Evolutionary conservation across 2,888 invertebrate genomes (phyloP), one percentile per base, ranked within the genome.

Genomic region (Bombyx huttoni): DNA sequence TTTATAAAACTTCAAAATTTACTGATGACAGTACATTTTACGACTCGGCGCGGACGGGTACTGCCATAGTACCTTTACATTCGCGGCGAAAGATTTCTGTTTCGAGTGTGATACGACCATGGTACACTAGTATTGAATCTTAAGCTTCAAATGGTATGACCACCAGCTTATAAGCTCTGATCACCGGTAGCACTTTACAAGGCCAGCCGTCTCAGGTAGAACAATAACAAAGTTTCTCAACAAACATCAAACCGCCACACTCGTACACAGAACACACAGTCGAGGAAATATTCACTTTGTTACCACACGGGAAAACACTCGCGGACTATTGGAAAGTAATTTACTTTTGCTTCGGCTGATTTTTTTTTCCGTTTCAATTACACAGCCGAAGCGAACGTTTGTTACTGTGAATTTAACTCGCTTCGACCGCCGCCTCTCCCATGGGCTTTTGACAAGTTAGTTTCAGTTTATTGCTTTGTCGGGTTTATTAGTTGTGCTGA

Each of bases 311-410:
- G 65, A 65, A 60, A 62, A 58, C 54, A 63, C 55, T 58, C 51
- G 58, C 53, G 51, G 52, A 51, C 58, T 66, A 68, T 67, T 62
- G 66, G 56, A 59, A 62, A 61, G 56, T 62, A 66, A 70, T 68
- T 62, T 61, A 52, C 56, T 67, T 63, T 63, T 55, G 56, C 59
- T 55, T 63, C 58, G 58, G 58, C 56, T 52, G 54, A 24, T 53
- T 60, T 63, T 24, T 59, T 62, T 60, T 56, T 47, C 52, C 52
- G 55, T 62, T 61, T 60, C 68, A 67, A 68, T 72, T 68, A 68
- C 63, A 62, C 55, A 57, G 56, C 58, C 56, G 60, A 59, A 67
- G 64, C 61, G 58, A 64, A 65, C 63, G 59, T 59, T 40, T 59
- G 58, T 56, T 59, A 54, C 49, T 59, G 55, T 56, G 53, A 58